Conservation (phyloP, 2,113 vertebrate species). For the Corythaixoides concolor region DNA sequence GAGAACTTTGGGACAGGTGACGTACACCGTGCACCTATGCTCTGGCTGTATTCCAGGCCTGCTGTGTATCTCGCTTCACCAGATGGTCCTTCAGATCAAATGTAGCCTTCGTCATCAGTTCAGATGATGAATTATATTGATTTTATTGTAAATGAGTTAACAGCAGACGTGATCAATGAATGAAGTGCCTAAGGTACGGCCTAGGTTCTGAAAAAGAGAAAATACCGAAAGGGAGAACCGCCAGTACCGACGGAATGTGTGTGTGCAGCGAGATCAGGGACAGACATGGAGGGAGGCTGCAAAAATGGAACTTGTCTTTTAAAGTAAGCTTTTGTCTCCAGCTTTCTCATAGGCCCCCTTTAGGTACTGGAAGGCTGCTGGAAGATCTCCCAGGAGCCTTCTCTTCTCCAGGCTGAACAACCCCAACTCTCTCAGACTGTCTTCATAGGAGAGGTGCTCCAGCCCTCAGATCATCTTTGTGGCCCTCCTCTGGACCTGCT, state of each 20-base stretch:
- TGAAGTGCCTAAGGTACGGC: background rate
- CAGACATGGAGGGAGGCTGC: background rate
- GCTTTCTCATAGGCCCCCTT: too few species aligned
- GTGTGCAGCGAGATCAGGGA: background rate
- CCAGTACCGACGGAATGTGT: background rate
- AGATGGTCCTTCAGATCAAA: background rate
- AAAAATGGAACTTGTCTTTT: rapidly evolving
- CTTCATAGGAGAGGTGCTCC: too few species aligned
- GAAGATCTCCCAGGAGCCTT: too few species aligned
- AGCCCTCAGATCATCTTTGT: too few species aligned
- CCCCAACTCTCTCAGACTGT: too few species aligned
- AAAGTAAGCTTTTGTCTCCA: too few species aligned
- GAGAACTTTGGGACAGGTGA: background rate
- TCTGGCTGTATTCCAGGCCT: background rate
- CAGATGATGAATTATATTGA: background rate
- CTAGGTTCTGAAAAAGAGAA: background rate
- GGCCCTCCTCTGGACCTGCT: too few species aligned
- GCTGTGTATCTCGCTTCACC: background rate
- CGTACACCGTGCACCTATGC: rapidly evolving
- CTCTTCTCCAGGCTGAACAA: too few species aligned
- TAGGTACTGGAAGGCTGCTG: too few species aligned
- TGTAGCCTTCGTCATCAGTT: background rate
- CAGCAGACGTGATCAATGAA: background rate
- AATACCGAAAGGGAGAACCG: background rate
- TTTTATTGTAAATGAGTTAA: background rate